Percentiles rank a stretch among this genome's conserved stretches.
These are phyloP conservation scores for Hylaea fasciaria DNA, from an alignment of 2,888 invertebrate genomes.

Conservation along the genomic window DNA sequence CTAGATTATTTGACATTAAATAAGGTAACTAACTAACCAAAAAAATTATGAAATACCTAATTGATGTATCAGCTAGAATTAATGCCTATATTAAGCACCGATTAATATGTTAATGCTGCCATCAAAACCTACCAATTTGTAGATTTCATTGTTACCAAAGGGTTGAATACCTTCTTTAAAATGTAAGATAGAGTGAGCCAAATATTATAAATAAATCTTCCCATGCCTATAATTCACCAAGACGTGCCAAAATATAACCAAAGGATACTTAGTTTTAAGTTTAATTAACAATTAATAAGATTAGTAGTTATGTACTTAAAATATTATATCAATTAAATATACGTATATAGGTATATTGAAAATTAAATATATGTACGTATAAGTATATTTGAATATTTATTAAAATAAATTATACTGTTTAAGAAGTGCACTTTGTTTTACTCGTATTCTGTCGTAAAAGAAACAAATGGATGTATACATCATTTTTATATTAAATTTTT, in stretches of 20 bases:
- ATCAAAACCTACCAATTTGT: constrained; percentile 2
- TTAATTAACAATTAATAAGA: constrained; percentile 12
- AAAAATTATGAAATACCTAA: no score
- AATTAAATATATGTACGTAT: no score
- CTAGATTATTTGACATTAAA: no score
- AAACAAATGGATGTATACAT: neutral
- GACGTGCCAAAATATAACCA: constrained; percentile 41
- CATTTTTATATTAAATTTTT: neutral
- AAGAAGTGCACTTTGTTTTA: constrained; percentile 25
- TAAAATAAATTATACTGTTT: constrained; percentile 23
- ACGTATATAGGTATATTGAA: no score
- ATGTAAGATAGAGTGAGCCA: constrained; percentile 4
- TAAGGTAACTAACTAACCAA: no score
- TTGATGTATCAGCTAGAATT: neutral
- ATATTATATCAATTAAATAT: no score
- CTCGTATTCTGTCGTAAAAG: neutral
- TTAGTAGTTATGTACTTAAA: constrained; percentile 5
- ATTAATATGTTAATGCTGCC: neutral
- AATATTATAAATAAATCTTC: neutral
- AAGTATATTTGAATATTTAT: constrained; percentile 32
- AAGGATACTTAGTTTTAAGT: constrained; percentile 26
- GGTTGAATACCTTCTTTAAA: neutral
- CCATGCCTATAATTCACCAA: constrained; percentile 9
- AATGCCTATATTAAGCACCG: neutral
- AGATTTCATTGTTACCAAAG: constrained; percentile 13